These are phyloP conservation scores for Dicyrtoma fusca DNA, from an alignment of 2,888 invertebrate species.

Conservation along the genomic window DNA sequence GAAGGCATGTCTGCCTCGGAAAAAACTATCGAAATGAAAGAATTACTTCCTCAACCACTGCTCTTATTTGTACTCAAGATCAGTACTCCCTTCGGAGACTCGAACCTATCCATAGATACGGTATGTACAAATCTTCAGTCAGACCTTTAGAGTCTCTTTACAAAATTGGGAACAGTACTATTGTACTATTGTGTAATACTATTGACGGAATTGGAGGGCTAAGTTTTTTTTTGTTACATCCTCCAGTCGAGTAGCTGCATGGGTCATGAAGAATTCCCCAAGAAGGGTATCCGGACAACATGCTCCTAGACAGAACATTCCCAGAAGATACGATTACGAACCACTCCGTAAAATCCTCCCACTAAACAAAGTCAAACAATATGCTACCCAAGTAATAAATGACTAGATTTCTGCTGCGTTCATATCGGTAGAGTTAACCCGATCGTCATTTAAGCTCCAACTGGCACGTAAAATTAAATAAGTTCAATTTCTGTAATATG, in stretches of 20 bases:
- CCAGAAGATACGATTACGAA: too few relatives aligned
- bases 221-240: too few relatives aligned
- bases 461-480: too few relatives aligned
- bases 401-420: too few relatives aligned
- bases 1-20: conserved; percentile 10
- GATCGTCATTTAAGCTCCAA: too few relatives aligned
- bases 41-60: conserved; percentile 8
- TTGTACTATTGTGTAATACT: conserved; percentile 4
- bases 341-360: too few relatives aligned
- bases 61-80: conserved; percentile 5
- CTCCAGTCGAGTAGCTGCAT: too few relatives aligned
- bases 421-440: too few relatives aligned
- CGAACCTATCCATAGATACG: not conserved
- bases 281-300: conserved; percentile 48
- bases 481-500: too few relatives aligned
- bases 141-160: not conserved
- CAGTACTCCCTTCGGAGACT: conserved; percentile 12
- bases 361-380: too few relatives aligned
- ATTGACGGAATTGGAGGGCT: not conserved
- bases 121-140: not conserved
- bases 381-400: too few relatives aligned
- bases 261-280: too few relatives aligned
- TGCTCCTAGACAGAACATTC: conserved; percentile 51
- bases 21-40: conserved; percentile 5
- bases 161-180: not conserved